These are phyloP conservation scores for Alviniconcha strummeri DNA, from an alignment of 2,888 invertebrate species.

Conservation along the genomic window DNA sequence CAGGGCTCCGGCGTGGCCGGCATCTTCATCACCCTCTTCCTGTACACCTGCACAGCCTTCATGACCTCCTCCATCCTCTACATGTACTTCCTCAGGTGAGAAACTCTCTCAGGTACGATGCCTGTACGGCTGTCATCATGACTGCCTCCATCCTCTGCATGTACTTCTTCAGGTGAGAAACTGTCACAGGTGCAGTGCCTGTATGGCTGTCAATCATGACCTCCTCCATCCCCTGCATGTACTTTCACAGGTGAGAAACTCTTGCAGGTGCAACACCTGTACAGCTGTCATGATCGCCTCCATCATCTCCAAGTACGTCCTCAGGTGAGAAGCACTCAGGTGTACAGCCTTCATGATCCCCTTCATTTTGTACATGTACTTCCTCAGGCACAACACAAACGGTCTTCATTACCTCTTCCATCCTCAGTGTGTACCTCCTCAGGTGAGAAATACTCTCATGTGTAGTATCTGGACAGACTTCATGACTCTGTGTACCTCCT, in stretches of 20 bases:
- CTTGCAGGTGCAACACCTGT: too few relatives aligned
- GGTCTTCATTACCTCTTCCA: slow-evolving; percentile 54
- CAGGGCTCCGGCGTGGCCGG: slow-evolving; percentile 69
- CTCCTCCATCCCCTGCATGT: slow-evolving; percentile 69
- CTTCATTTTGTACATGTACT: slow-evolving; percentile 71
- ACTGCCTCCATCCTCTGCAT: slow-evolving; percentile 67
- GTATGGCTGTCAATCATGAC: slow-evolving; percentile 46
- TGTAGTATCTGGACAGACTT: slow-evolving; percentile 30
- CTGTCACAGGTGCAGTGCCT: not conserved
- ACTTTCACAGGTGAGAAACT: slow-evolving; percentile 68
- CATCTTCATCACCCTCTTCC: slow-evolving; percentile 66
- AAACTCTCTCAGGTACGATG: not conserved
- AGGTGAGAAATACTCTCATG: slow-evolving; percentile 54
- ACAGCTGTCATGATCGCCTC: slow-evolving; percentile 53
- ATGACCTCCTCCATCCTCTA: slow-evolving; percentile 65
- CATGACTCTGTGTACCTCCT: slow-evolving; percentile 72
- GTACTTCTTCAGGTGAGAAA: slow-evolving; percentile 70
- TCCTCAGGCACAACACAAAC: slow-evolving; percentile 50
- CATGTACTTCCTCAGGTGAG: slow-evolving; percentile 72
- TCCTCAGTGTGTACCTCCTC: slow-evolving; percentile 72
- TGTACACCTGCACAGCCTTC: slow-evolving; percentile 66
- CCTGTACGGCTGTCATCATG: slow-evolving; percentile 52
- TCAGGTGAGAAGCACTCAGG: slow-evolving; percentile 58
- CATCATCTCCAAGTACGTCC: slow-evolving; percentile 72
- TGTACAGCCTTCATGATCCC: slow-evolving; percentile 49